Evolutionary conservation across 2,888 invertebrate genomes (phyloP).

Genomic region (Oscheius sp.): DNA sequence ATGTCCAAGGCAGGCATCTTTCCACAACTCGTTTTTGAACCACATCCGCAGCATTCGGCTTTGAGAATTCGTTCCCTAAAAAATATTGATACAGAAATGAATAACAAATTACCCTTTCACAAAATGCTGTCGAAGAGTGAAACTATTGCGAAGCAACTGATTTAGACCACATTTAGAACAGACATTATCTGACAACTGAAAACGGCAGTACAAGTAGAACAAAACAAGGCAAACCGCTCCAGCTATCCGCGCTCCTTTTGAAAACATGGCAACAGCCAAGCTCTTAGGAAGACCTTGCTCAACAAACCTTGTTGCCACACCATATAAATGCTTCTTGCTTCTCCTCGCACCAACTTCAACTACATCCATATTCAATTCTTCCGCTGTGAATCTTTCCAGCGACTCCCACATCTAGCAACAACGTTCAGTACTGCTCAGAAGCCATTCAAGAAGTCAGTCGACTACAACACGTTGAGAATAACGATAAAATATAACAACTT

Average conservation of each 20-base stretch:
- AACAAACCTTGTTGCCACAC: not conserved
- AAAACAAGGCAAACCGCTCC: not conserved
- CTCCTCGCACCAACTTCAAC: constrained; percentile 1
- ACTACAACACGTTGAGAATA: not conserved
- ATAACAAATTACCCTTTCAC: not conserved
- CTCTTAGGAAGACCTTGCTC: not conserved
- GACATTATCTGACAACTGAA: not conserved
- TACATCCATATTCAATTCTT: not conserved
- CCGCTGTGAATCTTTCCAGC: not conserved
- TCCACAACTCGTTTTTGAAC: not conserved
- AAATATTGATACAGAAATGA: not conserved
- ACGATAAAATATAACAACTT: constrained; percentile 13
- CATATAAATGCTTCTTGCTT: not conserved
- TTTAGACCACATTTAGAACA: constrained; percentile 11
- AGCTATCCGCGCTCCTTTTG: constrained; percentile 21
- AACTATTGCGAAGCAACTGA: constrained; percentile 3
- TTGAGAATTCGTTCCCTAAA: constrained; percentile 5
- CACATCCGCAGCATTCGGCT: constrained; percentile 18
- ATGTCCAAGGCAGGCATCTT: not conserved
- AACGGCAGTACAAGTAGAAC: not conserved
- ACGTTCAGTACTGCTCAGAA: not conserved
- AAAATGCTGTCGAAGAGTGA: not conserved
- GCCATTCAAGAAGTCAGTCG: not conserved
- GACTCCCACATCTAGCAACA: constrained; percentile 18
- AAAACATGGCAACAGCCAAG: not conserved